These are phyloP conservation scores for Muschampia plurimacula DNA, from an alignment of 2,888 invertebrate species.

Conservation along the genomic window DNA sequence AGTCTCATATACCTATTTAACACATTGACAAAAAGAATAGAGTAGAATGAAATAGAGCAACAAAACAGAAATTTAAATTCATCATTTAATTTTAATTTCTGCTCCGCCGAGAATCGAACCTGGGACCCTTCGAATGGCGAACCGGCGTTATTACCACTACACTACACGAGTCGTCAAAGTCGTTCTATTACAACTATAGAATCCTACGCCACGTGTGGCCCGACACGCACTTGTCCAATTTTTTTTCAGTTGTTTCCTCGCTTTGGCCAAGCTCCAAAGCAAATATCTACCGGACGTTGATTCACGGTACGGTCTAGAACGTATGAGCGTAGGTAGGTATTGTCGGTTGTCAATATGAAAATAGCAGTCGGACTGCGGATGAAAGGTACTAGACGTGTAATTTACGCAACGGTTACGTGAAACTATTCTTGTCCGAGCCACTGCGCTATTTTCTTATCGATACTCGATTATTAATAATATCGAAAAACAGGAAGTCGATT, in stretches of 20 bases:
- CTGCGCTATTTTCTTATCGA: slow-evolving; percentile 14
- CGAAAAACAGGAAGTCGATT: not conserved
- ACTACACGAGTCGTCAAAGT: no score
- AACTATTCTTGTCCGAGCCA: slow-evolving; percentile 17
- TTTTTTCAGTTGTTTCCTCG: slow-evolving; percentile 9
- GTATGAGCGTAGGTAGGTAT: slow-evolving; percentile 25
- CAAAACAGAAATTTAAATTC: no score
- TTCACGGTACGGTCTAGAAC: slow-evolving; percentile 52
- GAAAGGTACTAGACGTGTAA: slow-evolving; percentile 5
- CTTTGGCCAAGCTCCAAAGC: slow-evolving; percentile 29
- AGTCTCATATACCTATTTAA: no score
- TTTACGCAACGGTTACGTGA: slow-evolving; percentile 34
- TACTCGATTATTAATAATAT: not conserved
- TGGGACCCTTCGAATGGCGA: no score
- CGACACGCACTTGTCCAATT: not conserved
- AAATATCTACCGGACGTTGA: slow-evolving; percentile 58
- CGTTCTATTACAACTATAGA: no score
- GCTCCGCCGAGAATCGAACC: no score
- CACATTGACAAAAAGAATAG: no score
- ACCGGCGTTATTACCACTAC: no score
- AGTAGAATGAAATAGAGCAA: no score
- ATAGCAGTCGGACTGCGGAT: slow-evolving; percentile 43
- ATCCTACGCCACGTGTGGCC: no score
- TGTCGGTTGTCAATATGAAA: slow-evolving; percentile 47
- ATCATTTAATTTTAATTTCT: no score